Evolutionary conservation across 1,140 invertebrate genomes (phyloP).

Genomic region (honey bee (Apis mellifera)): Amel_HAv3.1 CM009933.2:4483501-4484000

Average conservation of each 20-base stretch:
- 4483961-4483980: not conserved
- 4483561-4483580: constrained; percentile 4
- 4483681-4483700: not conserved
- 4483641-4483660: not conserved
- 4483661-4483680: not conserved
- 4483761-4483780: not conserved
- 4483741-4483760: not conserved
- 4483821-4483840: not conserved
- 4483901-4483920: not conserved
- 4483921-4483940: constrained; percentile 20
- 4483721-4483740: not conserved
- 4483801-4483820: not conserved
- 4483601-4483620: not conserved
- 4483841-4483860: not conserved
- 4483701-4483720: not conserved
- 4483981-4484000: not conserved
- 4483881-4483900: constrained; percentile 28
- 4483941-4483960: constrained; percentile 26
- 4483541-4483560: not conserved
- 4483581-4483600: not conserved
- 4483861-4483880: constrained; percentile 14
- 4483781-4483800: not conserved
- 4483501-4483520: not conserved
- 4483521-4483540: not conserved
- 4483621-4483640: not conserved